phyloP scores from a whole-genome alignment of 2,888 invertebrate species.

The Torymus aiolomorphi region DNA sequence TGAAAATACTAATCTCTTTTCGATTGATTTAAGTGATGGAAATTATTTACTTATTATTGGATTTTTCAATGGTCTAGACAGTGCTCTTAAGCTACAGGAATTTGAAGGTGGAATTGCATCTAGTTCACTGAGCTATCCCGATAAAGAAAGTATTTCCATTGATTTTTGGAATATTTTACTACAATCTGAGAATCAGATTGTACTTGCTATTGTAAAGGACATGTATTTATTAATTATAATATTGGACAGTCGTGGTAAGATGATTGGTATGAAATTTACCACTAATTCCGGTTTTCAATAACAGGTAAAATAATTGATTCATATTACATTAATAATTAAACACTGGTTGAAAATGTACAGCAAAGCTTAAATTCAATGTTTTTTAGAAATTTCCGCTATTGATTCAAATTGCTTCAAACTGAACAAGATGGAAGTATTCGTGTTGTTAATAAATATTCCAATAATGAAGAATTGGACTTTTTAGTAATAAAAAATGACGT shows the following conservation, averaged over 20 bases:
- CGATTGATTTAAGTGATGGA: constrained; percentile 62
- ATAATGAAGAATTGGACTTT: constrained; percentile 57
- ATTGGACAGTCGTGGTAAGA: constrained; percentile 60
- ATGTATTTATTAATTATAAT: constrained; percentile 64
- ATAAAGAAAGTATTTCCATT: constrained; percentile 64
- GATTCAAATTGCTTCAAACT: constrained; percentile 60
- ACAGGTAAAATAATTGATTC: constrained; percentile 65
- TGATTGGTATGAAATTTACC: constrained; percentile 59
- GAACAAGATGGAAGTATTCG: constrained; percentile 65
- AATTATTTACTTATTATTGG: constrained; percentile 66
- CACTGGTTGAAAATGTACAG: too few species aligned
- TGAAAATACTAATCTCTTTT: constrained; percentile 65
- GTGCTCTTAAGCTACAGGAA: constrained; percentile 60
- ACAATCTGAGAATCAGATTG: constrained; percentile 54
- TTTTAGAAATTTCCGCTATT: constrained; percentile 64
- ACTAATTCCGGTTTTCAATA: constrained; percentile 66
- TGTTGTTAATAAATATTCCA: constrained; percentile 49
- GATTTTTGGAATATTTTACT: constrained; percentile 60
- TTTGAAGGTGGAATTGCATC: constrained; percentile 51
- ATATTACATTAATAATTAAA: background rate
- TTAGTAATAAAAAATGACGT: constrained; percentile 59
- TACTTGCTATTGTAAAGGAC: constrained; percentile 64
- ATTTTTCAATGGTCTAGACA: constrained; percentile 67
- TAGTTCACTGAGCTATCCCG: constrained; percentile 59
- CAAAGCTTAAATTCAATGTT: constrained; percentile 11